Evolutionary conservation across 2,797 vertebrate genomes (phyloP).

Genomic region (Tiaroga cobitis): DNA sequence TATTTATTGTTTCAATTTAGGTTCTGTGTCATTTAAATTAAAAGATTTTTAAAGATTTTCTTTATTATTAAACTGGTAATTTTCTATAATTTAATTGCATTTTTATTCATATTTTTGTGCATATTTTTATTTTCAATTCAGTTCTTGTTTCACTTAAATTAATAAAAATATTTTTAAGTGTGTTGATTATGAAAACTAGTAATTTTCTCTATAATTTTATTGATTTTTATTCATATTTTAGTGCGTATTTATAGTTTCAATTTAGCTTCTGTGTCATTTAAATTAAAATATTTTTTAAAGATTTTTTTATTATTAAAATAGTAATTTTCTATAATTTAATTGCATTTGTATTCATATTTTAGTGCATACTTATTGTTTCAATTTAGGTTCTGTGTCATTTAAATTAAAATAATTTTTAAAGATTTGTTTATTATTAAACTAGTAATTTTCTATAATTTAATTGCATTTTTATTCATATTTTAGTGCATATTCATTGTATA

Average conservation of each 20-base stretch:
- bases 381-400: neutral
- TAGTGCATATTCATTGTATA: neutral
- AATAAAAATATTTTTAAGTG: neutral
- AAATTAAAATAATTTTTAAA: neutral
- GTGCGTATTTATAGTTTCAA: neutral
- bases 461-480: neutral
- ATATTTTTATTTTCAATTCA: neutral
- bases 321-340: neutral
- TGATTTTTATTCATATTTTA: neutral
- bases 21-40: neutral
- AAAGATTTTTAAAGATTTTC: too few relatives aligned
- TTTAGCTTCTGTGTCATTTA: neutral
- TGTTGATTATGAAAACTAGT: neutral
- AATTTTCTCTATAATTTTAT: neutral
- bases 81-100: neutral
- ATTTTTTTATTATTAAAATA: neutral
- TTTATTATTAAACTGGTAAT: too few relatives aligned
- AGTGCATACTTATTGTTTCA: neutral
- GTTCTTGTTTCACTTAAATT: neutral
- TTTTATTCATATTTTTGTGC: neutral
- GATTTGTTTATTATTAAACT: too few relatives aligned
- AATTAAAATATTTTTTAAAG: neutral
- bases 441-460: neutral
- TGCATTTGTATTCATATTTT: neutral
- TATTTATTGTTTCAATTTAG: neutral